These are phyloP conservation scores for mouse (Mus musculus) DNA, from an alignment of 2,113 vertebrate species.

Conservation along the genomic window DNA sequence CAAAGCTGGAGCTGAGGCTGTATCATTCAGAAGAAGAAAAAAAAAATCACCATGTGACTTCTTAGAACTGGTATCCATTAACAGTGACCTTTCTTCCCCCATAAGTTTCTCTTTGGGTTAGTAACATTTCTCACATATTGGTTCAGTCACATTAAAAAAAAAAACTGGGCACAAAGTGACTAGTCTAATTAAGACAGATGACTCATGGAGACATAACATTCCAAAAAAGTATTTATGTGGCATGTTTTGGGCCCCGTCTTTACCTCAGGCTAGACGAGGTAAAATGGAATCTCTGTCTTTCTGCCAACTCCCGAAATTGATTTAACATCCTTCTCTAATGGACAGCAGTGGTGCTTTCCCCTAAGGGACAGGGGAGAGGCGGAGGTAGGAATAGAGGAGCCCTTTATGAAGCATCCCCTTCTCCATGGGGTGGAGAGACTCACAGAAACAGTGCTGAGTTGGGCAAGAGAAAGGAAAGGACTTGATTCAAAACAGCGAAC, in stretches of 20 bases:
- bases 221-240: constrained; percentile 66
- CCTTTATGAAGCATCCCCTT: not conserved
- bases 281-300: constrained; percentile 62
- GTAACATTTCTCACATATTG: constrained; percentile 61
- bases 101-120: constrained; percentile 48
- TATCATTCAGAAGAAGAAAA: not conserved
- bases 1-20: not conserved
- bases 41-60: constrained; percentile 27
- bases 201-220: constrained; percentile 64
- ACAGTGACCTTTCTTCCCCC: not conserved
- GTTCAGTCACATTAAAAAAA: constrained; percentile 45
- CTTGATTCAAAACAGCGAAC: not conserved
- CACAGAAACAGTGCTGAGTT: not conserved
- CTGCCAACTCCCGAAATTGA: not conserved
- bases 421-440: not conserved
- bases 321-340: not conserved
- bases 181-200: constrained; percentile 58
- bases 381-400: not conserved
- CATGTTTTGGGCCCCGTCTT: constrained; percentile 56
- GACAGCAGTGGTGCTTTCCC: not conserved
- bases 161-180: constrained; percentile 53
- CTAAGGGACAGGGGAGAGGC: no score
- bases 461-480: not conserved
- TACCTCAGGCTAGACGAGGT: constrained; percentile 73
- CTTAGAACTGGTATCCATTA: not conserved